These are phyloP conservation scores for Hemicrepidius hirtus DNA, from an alignment of 2,888 invertebrate species.

Conservation along the genomic window DNA sequence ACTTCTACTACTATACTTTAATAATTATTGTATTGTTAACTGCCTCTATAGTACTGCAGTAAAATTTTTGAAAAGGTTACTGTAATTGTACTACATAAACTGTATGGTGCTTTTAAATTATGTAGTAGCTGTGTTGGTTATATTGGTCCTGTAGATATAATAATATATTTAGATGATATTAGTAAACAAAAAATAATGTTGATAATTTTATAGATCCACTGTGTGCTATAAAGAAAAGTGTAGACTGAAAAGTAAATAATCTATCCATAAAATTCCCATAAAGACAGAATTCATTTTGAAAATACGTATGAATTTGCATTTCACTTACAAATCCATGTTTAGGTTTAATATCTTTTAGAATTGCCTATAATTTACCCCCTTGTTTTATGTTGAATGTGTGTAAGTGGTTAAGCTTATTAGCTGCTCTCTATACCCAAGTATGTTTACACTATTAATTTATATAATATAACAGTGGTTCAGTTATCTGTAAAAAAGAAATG, in stretches of 20 bases:
- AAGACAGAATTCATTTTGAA: background rate
- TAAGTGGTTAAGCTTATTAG: background rate
- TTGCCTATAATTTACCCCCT: background rate
- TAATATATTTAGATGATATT: slow-evolving; percentile 14
- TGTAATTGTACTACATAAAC: background rate
- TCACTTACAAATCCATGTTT: background rate
- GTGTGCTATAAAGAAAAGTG: slow-evolving; percentile 3
- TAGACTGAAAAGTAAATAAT: slow-evolving; percentile 5
- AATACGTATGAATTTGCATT: slow-evolving; percentile 1
- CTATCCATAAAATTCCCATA: background rate
- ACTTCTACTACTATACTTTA: background rate
- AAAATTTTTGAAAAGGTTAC: background rate
- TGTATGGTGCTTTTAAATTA: slow-evolving; percentile 14
- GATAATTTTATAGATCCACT: slow-evolving; percentile 9
- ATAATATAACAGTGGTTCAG: too few relatives aligned
- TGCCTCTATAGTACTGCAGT: background rate
- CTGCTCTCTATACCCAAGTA: too few relatives aligned
- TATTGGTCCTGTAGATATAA: slow-evolving; percentile 15
- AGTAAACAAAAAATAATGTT: background rate
- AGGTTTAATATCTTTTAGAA: too few relatives aligned
- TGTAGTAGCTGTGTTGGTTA: background rate
- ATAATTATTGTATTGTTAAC: background rate
- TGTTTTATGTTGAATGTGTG: background rate
- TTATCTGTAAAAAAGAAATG: too few relatives aligned
- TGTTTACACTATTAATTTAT: too few relatives aligned